These are phyloP conservation scores for Mesorhabditis spiculigera DNA, from an alignment of 2,888 invertebrate species.

Conservation along the genomic window DNA sequence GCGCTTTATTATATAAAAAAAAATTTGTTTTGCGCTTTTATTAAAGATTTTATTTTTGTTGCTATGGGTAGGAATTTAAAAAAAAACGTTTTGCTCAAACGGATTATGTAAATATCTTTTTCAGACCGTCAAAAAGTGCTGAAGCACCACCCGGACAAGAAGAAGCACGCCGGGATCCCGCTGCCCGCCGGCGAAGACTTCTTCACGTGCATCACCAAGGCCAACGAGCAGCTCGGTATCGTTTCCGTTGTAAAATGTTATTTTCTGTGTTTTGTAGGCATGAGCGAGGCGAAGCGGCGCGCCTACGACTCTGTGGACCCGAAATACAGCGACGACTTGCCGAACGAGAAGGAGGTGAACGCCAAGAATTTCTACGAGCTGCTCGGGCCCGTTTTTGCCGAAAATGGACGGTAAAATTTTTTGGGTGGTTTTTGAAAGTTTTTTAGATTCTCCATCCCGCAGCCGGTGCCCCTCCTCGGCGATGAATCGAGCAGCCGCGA, in stretches of 20 bases:
- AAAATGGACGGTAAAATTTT: conserved; percentile 57
- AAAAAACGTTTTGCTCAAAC: no score
- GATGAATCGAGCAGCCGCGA: conserved; percentile 74
- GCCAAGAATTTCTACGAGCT: conserved; percentile 72
- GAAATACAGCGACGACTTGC: conserved; percentile 82
- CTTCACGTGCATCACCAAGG: conserved; percentile 93
- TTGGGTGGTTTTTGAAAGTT: conserved; percentile 6
- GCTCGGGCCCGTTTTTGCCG: conserved; percentile 64
- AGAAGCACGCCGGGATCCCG: conserved; percentile 71
- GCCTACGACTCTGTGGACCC: conserved; percentile 97
- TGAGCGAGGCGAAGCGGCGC: conserved; percentile 68
- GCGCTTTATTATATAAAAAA: no score
- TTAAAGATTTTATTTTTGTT: no score
- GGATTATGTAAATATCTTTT: no score
- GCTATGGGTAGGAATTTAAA: no score
- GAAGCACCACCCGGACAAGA: conserved; percentile 95
- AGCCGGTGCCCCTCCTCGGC: conserved; percentile 79
- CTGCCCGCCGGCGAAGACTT: conserved; percentile 76
- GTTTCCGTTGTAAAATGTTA: no score
- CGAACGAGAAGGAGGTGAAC: conserved; percentile 66
- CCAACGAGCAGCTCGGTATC: background rate
- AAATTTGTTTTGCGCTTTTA: no score
- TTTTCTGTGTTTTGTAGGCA: conserved; percentile 23
- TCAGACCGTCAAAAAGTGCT: conserved; percentile 77
- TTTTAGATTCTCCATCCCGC: conserved; percentile 81